Evolutionary conservation across 2,113 vertebrate species (phyloP).

Genomic region (Telmatochromis bifrenatus): DNA sequence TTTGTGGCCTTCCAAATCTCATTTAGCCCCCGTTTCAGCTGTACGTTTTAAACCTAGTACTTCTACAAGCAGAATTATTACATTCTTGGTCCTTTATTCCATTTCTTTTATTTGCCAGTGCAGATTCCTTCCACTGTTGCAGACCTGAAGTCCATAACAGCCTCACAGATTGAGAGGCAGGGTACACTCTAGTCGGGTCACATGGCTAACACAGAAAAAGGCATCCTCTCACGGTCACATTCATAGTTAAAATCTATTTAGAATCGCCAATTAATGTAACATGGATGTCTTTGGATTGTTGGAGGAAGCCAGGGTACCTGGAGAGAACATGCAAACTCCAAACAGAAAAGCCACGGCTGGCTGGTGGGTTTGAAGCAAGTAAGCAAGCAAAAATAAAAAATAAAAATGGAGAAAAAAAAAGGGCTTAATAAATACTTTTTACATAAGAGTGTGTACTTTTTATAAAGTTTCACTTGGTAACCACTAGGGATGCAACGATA

Average conservation of each 20-base stretch:
- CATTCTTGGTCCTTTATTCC: background rate
- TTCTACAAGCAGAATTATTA: background rate
- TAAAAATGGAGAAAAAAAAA: background rate
- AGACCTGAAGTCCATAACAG: background rate
- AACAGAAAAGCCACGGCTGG: background rate
- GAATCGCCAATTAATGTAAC: background rate
- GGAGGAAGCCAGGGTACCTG: background rate
- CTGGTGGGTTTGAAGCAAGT: background rate
- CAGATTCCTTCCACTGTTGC: background rate
- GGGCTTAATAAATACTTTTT: background rate
- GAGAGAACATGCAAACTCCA: background rate
- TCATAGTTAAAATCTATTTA: background rate
- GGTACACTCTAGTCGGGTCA: rapidly evolving
- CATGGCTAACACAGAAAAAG: background rate
- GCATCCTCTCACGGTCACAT: rapidly evolving
- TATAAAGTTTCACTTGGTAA: background rate
- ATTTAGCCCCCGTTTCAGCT: rapidly evolving
- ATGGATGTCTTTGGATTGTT: background rate
- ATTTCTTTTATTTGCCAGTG: background rate
- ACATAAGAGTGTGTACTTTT: background rate
- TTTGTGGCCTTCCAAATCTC: background rate
- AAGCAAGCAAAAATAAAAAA: background rate
- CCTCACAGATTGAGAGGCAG: background rate
- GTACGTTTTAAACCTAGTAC: background rate
- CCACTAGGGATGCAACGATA: background rate